Conservation (phyloP, 2,888 invertebrate species). For the Scelioninae gen. 1 region DNA sequence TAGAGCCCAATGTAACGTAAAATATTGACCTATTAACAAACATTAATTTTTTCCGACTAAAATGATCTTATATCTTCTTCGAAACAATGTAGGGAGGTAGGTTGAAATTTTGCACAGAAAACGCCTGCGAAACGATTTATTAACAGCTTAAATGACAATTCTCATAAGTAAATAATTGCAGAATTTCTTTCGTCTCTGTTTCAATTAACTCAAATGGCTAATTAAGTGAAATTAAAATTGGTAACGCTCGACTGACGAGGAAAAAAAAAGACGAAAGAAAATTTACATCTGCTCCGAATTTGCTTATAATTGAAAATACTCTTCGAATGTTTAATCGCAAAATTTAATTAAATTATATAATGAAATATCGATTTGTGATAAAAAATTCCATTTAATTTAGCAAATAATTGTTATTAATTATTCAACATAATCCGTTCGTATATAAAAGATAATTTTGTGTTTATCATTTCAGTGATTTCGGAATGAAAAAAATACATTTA, state of each 20-base stretch:
- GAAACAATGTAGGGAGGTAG: slow-evolving; percentile 11
- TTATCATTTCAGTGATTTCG: too few relatives aligned
- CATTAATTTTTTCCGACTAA: slow-evolving; percentile 29
- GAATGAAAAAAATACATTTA: background rate
- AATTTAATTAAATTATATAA: too few relatives aligned
- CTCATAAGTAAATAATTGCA: slow-evolving; percentile 32
- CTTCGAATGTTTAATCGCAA: background rate
- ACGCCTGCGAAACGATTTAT: slow-evolving; percentile 33
- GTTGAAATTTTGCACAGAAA: slow-evolving; percentile 32
- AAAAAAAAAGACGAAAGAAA: too few relatives aligned
- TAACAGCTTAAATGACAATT: slow-evolving; percentile 35
- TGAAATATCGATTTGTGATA: too few relatives aligned
- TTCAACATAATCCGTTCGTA: background rate
- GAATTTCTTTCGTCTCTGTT: slow-evolving; percentile 27
- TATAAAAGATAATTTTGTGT: background rate
- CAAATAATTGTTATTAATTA: slow-evolving; percentile 11
- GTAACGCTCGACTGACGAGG: background rate
- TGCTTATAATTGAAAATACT: background rate
- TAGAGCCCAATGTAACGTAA: slow-evolving; percentile 4
- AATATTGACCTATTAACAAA: slow-evolving; percentile 36
- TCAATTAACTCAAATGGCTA: slow-evolving; percentile 35
- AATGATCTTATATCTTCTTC: slow-evolving; percentile 25
- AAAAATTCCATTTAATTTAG: too few relatives aligned
- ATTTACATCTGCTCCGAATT: too few relatives aligned
- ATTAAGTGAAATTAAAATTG: slow-evolving; percentile 39